These are phyloP conservation scores for Cotesia chilonis DNA, from an alignment of 1,140 invertebrate species.

Conservation along the genomic window DNA sequence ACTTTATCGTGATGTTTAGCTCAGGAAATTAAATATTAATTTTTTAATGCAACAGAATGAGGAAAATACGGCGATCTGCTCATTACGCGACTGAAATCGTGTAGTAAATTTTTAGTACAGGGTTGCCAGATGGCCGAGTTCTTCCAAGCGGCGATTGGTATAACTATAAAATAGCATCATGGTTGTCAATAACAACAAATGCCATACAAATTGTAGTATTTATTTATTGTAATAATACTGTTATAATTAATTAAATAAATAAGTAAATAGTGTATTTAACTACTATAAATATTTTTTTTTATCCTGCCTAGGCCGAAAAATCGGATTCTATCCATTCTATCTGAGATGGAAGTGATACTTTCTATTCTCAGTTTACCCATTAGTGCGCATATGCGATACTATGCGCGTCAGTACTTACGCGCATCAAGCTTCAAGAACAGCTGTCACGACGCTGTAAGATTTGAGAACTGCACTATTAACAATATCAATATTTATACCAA, in stretches of 20 bases:
- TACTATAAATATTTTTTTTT: not conserved
- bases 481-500: slow-evolving; percentile 18
- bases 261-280: not conserved
- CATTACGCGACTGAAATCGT: slow-evolving; percentile 7
- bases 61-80: slow-evolving; percentile 1
- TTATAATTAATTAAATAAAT: slow-evolving; percentile 6
- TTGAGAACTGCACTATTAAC: slow-evolving; percentile 40
- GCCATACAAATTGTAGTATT: not conserved
- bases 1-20: slow-evolving; percentile 1
- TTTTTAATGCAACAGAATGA: not conserved
- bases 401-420: no score
- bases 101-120: not conserved
- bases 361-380: slow-evolving; percentile 49
- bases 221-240: slow-evolving; percentile 4
- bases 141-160: not conserved
- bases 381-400: no score
- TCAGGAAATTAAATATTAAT: slow-evolving; percentile 12
- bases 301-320: no score
- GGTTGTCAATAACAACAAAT: not conserved
- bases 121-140: not conserved
- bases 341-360: no score
- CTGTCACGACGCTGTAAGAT: no score
- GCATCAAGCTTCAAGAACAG: no score
- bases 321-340: no score
- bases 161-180: not conserved